A percentile compares a stretch with the other conserved stretches of the same genome.
phyloP scores from a whole-genome alignment of 1,140 invertebrate genomes.

The Phymorhynchus buccinoides region DNA sequence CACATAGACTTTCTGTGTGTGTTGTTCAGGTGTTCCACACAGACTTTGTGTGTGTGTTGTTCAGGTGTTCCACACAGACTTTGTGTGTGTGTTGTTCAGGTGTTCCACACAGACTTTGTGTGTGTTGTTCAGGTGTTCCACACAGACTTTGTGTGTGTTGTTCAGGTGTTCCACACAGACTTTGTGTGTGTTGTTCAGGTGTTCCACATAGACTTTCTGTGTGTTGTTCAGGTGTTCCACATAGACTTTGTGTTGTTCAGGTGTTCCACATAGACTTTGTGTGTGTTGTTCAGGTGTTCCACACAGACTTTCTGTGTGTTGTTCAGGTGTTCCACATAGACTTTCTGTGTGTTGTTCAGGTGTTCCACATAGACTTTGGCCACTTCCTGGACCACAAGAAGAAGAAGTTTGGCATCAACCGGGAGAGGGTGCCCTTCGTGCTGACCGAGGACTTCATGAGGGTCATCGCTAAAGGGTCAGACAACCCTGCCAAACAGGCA shows the following conservation, averaged over 20 bases:
- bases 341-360: slow-evolving; percentile 71
- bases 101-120: slow-evolving; percentile 99
- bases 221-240: slow-evolving; percentile 96
- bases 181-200: no score
- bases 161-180: slow-evolving; percentile 98
- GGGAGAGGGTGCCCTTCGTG: slow-evolving; percentile 98
- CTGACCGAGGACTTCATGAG: slow-evolving; percentile 97
- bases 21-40: slow-evolving; percentile 98
- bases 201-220: slow-evolving; percentile 99
- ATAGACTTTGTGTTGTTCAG: slow-evolving; percentile 98
- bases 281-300: slow-evolving; percentile 83
- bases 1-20: slow-evolving; percentile 99
- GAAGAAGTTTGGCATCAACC: slow-evolving; percentile 97
- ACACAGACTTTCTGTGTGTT: slow-evolving; percentile 99
- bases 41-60: no score
- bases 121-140: slow-evolving; percentile 97
- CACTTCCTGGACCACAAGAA: slow-evolving; percentile 99
- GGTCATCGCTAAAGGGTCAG: slow-evolving; percentile 93
- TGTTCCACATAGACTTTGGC: slow-evolving; percentile 99
- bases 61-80: slow-evolving; percentile 98
- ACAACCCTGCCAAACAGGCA: slow-evolving; percentile 86
- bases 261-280: slow-evolving; percentile 99
- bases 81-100: no score
- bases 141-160: slow-evolving; percentile 99
- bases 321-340: no score